Base-by-base conservation (phyloP, 2,888 invertebrate species). In the Drosophila prolongata region DNA sequence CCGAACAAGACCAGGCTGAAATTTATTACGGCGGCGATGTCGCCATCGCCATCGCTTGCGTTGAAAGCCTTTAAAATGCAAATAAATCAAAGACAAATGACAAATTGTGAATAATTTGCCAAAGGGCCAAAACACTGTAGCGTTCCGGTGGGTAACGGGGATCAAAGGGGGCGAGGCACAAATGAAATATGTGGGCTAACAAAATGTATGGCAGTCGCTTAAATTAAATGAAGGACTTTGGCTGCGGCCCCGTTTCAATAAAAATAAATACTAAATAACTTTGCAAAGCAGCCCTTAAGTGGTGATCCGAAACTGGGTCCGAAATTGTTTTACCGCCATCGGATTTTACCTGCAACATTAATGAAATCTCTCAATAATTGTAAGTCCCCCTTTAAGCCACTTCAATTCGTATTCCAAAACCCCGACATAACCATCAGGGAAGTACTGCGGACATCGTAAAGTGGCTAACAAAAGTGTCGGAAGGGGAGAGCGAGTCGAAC, bases 61-160 rank as follows among this genome's bases (percentile, higher is more conserved):
- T 79, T 88, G 85, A 85, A 85, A 89, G 87, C 85, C 85, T 85
- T 85, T 85, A 89, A 85, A 85, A 85, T 85, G 89, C 89, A 85
- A 88, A 85, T 85, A 85, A 85, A 85, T 85, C 85, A 85, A 85
- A 85, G 85, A 87, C 85, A 87, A 85, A 88, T 85, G 85, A 85
- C 85, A 85, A 85, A 85, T 85, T 85, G 85, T 88, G 89, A 89
- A 85, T 85, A 88, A 85, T 85, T 85, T 85, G 87, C 87, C 79
- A 86, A 80, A 78, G 75, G 80, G 76, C 86, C 72, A 78, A 70
- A 75, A 69, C 65, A 58, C 62, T 47, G 62, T 43, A 34, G 49
- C 49, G 47, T 11, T 49, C 13, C 13, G 24, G 27, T 37, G 16
- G 55, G 55, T 27, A 24, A 38, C n/a, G 30, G 54, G 35, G 40